Conservation (phyloP, 2,113 vertebrate species). For the Pardalotus punctatus region DNA sequence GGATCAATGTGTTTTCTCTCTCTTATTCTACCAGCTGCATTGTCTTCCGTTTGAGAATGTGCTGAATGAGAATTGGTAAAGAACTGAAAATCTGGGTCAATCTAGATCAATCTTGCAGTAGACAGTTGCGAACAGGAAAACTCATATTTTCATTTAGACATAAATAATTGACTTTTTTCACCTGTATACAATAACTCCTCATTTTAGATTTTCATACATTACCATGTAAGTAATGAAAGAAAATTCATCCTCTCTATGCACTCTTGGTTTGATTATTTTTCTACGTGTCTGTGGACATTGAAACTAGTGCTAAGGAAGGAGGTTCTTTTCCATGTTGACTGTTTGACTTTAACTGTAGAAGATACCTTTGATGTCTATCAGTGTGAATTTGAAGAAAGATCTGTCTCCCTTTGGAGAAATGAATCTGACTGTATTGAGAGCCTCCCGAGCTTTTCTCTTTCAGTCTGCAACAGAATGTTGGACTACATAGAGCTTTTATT, state of each 20-base stretch:
- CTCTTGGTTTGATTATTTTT: not conserved
- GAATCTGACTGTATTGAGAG: not conserved
- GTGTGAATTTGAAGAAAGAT: not conserved
- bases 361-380: not conserved
- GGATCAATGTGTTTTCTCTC: not conserved
- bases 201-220: not conserved
- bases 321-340: not conserved
- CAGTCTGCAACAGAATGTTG: not conserved
- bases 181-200: not conserved
- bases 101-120: not conserved
- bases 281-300: not conserved
- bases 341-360: not conserved
- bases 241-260: not conserved
- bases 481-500: not conserved
- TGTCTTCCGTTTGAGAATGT: not conserved
- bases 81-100: not conserved
- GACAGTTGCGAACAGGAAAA: not conserved
- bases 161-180: not conserved
- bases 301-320: not conserved
- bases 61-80: not conserved
- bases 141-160: not conserved
- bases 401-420: not conserved
- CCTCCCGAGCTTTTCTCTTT: not conserved
- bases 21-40: not conserved
- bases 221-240: not conserved